Evolutionary conservation across 2,888 invertebrate species (phyloP), one percentile per base, ranked within the genome.

Genomic region (Physocephala rufipes): DNA sequence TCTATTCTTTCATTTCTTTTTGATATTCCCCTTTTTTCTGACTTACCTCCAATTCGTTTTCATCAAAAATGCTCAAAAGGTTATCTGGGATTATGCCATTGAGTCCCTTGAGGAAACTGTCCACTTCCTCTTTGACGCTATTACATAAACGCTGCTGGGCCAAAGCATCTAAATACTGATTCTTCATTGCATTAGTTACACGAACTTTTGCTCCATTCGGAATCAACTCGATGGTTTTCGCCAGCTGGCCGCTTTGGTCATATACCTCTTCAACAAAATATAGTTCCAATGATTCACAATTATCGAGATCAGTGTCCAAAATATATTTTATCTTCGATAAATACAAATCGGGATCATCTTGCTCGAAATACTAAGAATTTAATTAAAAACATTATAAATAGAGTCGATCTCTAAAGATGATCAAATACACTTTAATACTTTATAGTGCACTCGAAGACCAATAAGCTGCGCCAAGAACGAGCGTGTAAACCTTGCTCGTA

Each of bases 391-490:
- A 16, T 21, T 30, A 36, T 13, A 45, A 5, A 5, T 49, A 21
- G 28, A n/a, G n/a, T 5, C 49, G 51, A 53, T 30, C 4, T 5
- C 30, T 0, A 45, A 43, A 21, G 45, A 63, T 9, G 2, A 7
- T 45, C 58, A 58, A 5, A 21, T 21, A 24, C 9, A 43, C 36
- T 43, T n/a, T 16, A 9, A 43, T 43, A 95, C 95, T 90, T 95
- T 96, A 82, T 95, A 96, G 85, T 96, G 95, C 73, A 97, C 96
- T 74, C 96, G 87, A 47, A 97, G 90, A 21, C 97, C 97, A 81
- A 97, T 97, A 76, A 97, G 90, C 88, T 96, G 96, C 73, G 97
- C 97, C 73, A 97, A 89, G 88, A 97, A 97, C 53, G 96, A 95
- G 71, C 97, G 89, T 53, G 96, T 93, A 83, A 97, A 95, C 68